These are phyloP conservation scores for Empis livida DNA, from an alignment of 2,888 invertebrate genomes.

Conservation along the genomic window DNA sequence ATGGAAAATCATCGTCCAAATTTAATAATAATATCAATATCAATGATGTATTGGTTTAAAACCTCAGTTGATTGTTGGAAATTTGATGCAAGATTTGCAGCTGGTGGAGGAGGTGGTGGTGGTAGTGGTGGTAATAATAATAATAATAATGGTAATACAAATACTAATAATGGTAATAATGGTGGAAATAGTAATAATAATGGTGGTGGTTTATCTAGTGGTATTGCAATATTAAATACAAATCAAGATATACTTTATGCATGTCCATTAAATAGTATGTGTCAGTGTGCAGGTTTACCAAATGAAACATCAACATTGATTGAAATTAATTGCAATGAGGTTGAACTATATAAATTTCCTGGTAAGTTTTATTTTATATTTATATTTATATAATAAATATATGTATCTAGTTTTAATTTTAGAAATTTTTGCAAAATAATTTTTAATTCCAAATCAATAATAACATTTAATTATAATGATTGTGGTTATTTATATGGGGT, in stretches of 20 bases:
- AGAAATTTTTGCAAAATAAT: no score
- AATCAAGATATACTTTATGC: conserved; percentile 34
- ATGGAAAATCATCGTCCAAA: conserved; percentile 25
- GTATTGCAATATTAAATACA: conserved; percentile 26
- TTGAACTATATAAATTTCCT: conserved; percentile 37
- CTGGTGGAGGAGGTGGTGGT: conserved; percentile 19
- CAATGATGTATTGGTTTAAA: conserved; percentile 29
- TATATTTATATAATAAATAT: background rate
- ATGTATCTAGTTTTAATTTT: background rate
- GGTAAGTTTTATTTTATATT: conserved; percentile 23
- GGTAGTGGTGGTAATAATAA: conserved; percentile 9
- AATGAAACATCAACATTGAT: conserved; percentile 36
- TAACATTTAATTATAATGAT: no score
- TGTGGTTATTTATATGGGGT: no score
- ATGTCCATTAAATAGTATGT: conserved; percentile 36
- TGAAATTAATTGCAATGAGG: conserved; percentile 38
- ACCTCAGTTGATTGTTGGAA: conserved; percentile 33
- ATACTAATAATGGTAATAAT: background rate
- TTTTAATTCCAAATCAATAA: background rate
- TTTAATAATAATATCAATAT: conserved; percentile 30
- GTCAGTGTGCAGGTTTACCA: conserved; percentile 35
- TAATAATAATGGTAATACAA: background rate
- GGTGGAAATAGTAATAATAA: conserved; percentile 13
- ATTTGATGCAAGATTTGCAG: conserved; percentile 26
- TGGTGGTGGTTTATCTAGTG: conserved; percentile 17